Evolutionary conservation across 2,888 invertebrate genomes (phyloP), one percentile per base, ranked within the genome.

Genomic region (Lycophotia porphyrea): DNA sequence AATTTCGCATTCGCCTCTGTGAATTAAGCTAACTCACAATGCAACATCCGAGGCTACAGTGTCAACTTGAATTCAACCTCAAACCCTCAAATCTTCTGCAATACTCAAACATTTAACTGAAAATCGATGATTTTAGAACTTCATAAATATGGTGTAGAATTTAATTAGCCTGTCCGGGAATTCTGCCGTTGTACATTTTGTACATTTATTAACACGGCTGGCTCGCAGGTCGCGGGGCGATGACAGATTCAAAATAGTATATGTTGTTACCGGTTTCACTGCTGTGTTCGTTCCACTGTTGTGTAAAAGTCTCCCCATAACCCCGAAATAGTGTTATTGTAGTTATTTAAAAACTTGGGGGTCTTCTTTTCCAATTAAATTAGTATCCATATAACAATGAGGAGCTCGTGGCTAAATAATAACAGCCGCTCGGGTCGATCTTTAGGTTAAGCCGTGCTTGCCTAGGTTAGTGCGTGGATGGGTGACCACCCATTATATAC

Each of bases 71-170:
- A 52, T 64, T 83, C 52, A n/a, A 65, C n/a, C 31, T 24, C 47
- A 66, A n/a, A n/a, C n/a, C n/a, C n/a, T n/a, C n/a, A n/a, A n/a
- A n/a, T n/a, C n/a, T n/a, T n/a, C 21, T 49, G 15, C 18, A 73
- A 69, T 66, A 80, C 31, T 66, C 34, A 27, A 73, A 70, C 36
- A 63, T 42, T 60, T 21, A 55, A 73, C 65, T 73, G 18, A 49
- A 73, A 73, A 71, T 55, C 24, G 55, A 68, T 36, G 18, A 71
- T 66, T 83, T 77, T 67, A 61, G 60, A 83, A 85, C 52, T 74
- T 74, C 73, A 82, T 78, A 78, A 78, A 82, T 82, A 36, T 44
- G 27, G 44, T 31, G 65, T 70, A 44, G 73, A 76, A 84, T 84
- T 79, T 66, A 79, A 83, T 79, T 83, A 74, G 68, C 36, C 39